Evolutionary conservation across 37 sponge, comb jelly and placozoan species (phyloP).

Genomic region (Beroe ovata): DNA sequence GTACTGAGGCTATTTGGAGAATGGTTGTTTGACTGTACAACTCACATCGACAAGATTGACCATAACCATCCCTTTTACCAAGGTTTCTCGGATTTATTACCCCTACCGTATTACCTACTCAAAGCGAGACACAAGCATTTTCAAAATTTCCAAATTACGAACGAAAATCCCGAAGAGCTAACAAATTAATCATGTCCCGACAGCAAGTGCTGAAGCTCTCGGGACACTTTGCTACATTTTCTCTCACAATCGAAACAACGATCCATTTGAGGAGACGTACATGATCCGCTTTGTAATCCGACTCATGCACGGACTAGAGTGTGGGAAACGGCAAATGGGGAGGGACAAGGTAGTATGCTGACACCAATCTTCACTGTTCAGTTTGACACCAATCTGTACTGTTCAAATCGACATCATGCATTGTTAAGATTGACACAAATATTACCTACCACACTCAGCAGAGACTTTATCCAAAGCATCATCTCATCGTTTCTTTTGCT

Average conservation of each 20-base stretch:
- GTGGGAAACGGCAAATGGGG: conserved; percentile 17
- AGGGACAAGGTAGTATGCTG: background rate
- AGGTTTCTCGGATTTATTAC: too few species aligned
- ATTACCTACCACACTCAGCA: too few species aligned
- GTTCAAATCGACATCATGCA: too few species aligned
- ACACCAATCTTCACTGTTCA: too few species aligned
- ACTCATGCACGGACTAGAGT: conserved; percentile 31
- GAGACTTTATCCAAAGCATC: too few species aligned
- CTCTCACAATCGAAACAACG: conserved; percentile 24
- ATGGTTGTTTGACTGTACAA: conserved; percentile 40
- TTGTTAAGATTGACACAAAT: too few species aligned
- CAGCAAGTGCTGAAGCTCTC: conserved; percentile 11
- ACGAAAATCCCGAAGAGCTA: background rate
- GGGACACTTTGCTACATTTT: conserved; percentile 43
- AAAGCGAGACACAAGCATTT: too few species aligned
- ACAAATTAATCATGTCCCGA: background rate
- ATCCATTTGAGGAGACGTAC: conserved; percentile 28
- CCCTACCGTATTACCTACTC: too few species aligned
- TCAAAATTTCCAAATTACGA: too few species aligned
- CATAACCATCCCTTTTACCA: conserved; percentile 10
- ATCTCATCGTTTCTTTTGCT: too few species aligned
- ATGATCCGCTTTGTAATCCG: conserved; percentile 1
- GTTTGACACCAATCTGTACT: too few species aligned
- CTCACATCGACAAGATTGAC: background rate
- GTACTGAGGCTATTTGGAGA: conserved; percentile 25